Evolutionary conservation across 2,888 invertebrate species (phyloP), one percentile per base, ranked within the genome.

Genomic region (Onchidella celtica): DNA sequence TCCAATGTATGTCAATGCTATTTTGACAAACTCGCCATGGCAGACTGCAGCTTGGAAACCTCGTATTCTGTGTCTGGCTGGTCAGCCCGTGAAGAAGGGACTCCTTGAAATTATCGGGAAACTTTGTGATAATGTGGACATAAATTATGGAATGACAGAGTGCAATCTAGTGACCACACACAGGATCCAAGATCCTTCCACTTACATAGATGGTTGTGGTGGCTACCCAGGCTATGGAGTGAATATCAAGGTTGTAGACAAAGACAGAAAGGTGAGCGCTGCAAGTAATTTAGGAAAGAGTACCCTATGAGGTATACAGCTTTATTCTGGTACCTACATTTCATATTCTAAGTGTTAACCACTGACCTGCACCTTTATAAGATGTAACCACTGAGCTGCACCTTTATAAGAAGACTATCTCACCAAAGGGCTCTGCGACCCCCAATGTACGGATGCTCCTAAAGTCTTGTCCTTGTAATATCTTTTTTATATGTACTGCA

Each of bases 81-180:
- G 84, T 0, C 82, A 83, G 75, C 84, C 81, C 27, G 66, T 84
- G 27, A 83, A 81, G 70, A 57, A 75, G 24, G 59, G 27, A 0
- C 21, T 34, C 2, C 29, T 84, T 65, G 38, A 40, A 6, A 74
- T 78, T 2, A 80, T 77, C 27, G 78, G 79, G 24, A 77, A 75
- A 63, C 36, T 84, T 24, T 83, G 82, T 47, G 69, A 80, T 6
- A 32, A 65, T 65, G 70, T 84, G 6, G 83, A 84, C 59, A 65
- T 84, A 40, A 83, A 83, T 74, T 84, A 83, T 61, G 84, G 82
- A 14, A 81, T 81, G 17, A 84, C 84, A 2, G 84, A 84, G 36
- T 79, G 78, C 40, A 80, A 83, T n/a, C 66, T 84, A n/a, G 74
- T 84, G 9, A 29, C 84, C 24, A 81, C 82, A 9, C 75, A 74